Percentiles rank a stretch among this genome's conserved stretches.
Conservation (phyloP, 2,797 vertebrate genomes). For the Cossypha heuglini region DNA sequence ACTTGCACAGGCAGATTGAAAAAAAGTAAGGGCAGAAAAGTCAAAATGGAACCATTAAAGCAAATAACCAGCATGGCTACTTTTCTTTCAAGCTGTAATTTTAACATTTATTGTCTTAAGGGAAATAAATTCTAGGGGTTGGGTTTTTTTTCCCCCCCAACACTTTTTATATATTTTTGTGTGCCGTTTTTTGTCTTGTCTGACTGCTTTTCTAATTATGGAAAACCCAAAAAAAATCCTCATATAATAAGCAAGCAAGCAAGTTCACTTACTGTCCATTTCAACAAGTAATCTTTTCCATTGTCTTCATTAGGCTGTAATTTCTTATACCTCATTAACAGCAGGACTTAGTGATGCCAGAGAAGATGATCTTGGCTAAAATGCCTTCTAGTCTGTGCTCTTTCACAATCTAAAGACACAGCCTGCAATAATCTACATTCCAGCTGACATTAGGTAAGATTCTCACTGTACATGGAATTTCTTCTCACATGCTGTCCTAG, state of each 20-base stretch:
- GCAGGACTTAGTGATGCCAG: background rate
- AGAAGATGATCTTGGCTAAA: background rate
- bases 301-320: background rate
- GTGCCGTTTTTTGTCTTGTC: background rate
- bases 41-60: background rate
- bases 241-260: background rate
- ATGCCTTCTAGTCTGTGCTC: background rate
- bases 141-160: accelerated
- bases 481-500: background rate
- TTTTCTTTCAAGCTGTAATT: background rate
- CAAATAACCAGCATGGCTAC: background rate
- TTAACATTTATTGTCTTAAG: background rate
- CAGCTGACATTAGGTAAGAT: background rate
- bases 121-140: background rate
- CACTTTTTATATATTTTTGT: background rate
- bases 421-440: background rate
- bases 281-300: background rate
- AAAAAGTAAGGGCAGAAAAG: background rate
- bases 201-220: background rate
- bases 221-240: background rate
- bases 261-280: background rate
- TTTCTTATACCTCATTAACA: background rate
- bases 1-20: background rate
- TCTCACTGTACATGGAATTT: background rate
- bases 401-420: background rate